Base-by-base conservation (phyloP, 1,140 invertebrate genomes). In the Zaprionus camerounensis region DNA sequence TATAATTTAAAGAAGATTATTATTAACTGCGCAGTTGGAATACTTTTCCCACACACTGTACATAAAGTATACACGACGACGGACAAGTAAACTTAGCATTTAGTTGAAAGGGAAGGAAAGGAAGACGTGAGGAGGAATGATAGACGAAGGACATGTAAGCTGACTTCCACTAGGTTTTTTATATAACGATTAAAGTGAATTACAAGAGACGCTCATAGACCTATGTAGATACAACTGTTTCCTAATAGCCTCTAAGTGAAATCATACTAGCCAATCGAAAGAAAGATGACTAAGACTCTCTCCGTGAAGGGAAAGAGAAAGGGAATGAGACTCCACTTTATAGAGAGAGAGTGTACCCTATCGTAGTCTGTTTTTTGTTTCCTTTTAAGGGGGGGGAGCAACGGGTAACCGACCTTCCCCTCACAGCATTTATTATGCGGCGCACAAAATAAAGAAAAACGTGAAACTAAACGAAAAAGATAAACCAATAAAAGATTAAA, bases 391-490 rank as follows among this genome's bases (percentile, higher is more conserved):
- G 46, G 12, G 9, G 11, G 11, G 0, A 9, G 3, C 0, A 13
- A n/a, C 2, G 46, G n/a, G 3, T 12, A 13, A 13, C 12, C 13
- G 17, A 44, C n/a, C 41, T 46, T 24, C 9, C 22, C 20, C 71
- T 76, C 81, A 81, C 65, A 92, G 91, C 91, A 92, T 92, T 92
- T 91, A 92, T 92, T 92, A 92, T 92, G 91, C 91, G 91, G 56
- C 91, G 91, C 91, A 92, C 91, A 92, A 91, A 74, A 76, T 68
- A 75, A 46, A 46, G 6, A 46, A 17, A 17, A 46, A 46, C 41
- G 46, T 62, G 51, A 76, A 67, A 67, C 68, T 62, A 70, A 58
- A 58, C 38, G 41, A 63, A 13, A 80, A 22, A 38, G 51, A 51
- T 15, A 34, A 34, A 34, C 31, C 31, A 34, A 46, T 46, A 17